These are phyloP conservation scores for Aradophagus sp. DNA, from an alignment of 1,140 invertebrate genomes.

Conservation along the genomic window DNA sequence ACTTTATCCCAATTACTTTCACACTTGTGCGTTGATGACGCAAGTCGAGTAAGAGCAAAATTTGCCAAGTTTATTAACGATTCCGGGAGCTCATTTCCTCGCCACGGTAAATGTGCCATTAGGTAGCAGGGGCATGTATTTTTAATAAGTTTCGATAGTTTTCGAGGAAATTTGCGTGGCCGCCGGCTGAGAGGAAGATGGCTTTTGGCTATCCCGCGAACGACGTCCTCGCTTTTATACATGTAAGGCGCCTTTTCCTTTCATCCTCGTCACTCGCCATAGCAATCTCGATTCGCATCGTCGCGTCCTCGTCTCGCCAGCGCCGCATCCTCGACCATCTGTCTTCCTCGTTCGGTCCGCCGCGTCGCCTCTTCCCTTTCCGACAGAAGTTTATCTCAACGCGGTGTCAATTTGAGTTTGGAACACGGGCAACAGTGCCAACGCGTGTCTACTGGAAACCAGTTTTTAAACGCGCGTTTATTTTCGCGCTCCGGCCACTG, in stretches of 20 bases:
- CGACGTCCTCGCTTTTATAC: slow-evolving; percentile 69
- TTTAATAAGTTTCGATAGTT: slow-evolving; percentile 71
- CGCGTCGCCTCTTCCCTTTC: slow-evolving; percentile 23
- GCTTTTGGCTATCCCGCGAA: slow-evolving; percentile 67
- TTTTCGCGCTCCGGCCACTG: slow-evolving; percentile 58
- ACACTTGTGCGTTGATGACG: no score
- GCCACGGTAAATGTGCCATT: slow-evolving; percentile 64
- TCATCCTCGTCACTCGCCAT: slow-evolving; percentile 42
- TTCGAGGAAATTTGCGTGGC: slow-evolving; percentile 57
- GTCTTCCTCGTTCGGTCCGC: background rate
- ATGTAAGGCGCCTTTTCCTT: slow-evolving; percentile 65
- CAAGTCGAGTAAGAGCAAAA: no score
- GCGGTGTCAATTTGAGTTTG: slow-evolving; percentile 73
- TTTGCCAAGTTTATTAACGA: slow-evolving; percentile 56
- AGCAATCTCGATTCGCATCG: slow-evolving; percentile 24
- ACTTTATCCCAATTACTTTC: no score
- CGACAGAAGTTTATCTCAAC: slow-evolving; percentile 64
- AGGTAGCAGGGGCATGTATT: slow-evolving; percentile 67
- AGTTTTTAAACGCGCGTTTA: slow-evolving; percentile 70
- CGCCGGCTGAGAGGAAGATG: slow-evolving; percentile 63
- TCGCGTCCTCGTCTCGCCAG: slow-evolving; percentile 1
- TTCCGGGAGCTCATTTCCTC: slow-evolving; percentile 21
- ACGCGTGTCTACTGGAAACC: slow-evolving; percentile 72
- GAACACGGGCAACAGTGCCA: slow-evolving; percentile 69
- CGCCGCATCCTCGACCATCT: background rate